These are phyloP conservation scores for Ammospiza caudacuta DNA, from an alignment of 2,113 vertebrate species.

Conservation along the genomic window DNA sequence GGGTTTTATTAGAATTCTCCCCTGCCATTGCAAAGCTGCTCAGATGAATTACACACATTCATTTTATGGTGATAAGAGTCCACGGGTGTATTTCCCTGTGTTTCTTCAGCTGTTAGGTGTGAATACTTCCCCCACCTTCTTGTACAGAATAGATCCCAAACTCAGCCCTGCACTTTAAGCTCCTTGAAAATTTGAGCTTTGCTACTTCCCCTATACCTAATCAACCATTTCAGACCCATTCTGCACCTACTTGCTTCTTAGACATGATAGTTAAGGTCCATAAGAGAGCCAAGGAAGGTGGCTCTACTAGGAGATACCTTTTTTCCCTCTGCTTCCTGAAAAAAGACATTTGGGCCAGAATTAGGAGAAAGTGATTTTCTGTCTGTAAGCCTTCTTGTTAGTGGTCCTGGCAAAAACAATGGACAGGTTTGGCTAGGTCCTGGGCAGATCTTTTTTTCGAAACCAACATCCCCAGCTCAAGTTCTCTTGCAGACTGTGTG, in stretches of 20 bases:
- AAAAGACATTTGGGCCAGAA: background rate
- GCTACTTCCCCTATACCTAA: background rate
- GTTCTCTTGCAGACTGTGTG: background rate
- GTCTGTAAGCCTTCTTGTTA: background rate
- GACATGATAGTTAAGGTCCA: background rate
- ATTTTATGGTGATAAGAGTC: background rate
- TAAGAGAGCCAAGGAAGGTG: background rate
- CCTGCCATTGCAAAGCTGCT: background rate
- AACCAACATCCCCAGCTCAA: background rate
- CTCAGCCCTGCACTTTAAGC: background rate
- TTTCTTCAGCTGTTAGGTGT: background rate
- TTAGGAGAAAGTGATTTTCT: slow-evolving; percentile 1
- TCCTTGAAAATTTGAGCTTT: background rate
- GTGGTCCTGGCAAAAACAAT: slow-evolving; percentile 22
- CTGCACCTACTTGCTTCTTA: background rate
- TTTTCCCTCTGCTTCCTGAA: background rate
- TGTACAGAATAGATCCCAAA: background rate
- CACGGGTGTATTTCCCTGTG: background rate
- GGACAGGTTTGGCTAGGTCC: slow-evolving; percentile 13
- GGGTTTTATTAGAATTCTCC: background rate
- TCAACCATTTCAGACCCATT: background rate
- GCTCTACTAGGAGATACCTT: background rate
- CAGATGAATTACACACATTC: background rate
- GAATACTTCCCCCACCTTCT: background rate
- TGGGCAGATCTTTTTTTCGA: background rate